phyloP scores from a whole-genome alignment of 2,888 invertebrate genomes.

The Aelia acuminata region DNA sequence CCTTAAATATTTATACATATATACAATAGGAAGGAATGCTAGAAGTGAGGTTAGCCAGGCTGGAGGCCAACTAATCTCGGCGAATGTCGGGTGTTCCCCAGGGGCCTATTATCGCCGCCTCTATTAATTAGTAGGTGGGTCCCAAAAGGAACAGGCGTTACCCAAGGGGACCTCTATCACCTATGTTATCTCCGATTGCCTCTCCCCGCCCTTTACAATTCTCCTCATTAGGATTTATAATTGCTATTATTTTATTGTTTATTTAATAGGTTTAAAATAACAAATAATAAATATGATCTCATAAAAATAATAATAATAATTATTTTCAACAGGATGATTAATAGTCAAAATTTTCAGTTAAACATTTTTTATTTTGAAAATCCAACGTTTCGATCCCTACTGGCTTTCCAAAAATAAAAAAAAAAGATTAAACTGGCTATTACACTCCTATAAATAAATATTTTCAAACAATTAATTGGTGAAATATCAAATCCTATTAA shows the following conservation, averaged over 20 bases:
- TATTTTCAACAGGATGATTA: no score
- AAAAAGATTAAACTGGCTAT: no score
- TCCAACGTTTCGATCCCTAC: no score
- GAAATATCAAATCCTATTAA: no score
- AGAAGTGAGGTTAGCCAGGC: not conserved
- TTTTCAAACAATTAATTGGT: no score
- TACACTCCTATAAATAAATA: no score
- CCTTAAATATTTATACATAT: no score
- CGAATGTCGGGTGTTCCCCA: constrained; percentile 10
- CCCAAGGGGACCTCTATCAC: not conserved
- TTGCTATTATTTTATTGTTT: not conserved
- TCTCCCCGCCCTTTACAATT: not conserved
- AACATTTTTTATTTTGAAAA: no score
- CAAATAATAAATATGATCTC: no score
- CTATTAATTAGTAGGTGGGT: constrained; percentile 38
- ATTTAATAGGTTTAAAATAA: not conserved
- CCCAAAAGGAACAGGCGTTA: constrained; percentile 29
- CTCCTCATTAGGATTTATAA: constrained; percentile 1
- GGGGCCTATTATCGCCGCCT: constrained; percentile 22
- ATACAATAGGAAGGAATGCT: not conserved
- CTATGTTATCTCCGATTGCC: constrained; percentile 13
- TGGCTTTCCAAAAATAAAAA: no score
- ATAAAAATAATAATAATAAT: no score
- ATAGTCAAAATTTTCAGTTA: no score
- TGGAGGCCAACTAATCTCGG: constrained; percentile 2